phyloP scores from a whole-genome alignment of 2,888 invertebrate species.

The Pogonocherus hispidulus region DNA sequence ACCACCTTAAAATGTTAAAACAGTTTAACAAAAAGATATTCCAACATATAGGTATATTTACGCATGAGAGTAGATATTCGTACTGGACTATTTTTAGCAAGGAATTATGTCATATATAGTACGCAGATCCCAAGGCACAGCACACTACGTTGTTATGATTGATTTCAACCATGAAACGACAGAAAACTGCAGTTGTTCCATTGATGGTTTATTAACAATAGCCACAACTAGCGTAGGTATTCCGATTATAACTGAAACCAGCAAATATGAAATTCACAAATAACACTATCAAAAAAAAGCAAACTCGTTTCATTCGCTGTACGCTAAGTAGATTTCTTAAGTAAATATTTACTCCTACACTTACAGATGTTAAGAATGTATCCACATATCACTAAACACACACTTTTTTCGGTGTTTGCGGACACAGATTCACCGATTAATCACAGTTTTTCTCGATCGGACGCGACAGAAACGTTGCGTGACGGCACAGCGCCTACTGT shows the following conservation, averaged over 20 bases:
- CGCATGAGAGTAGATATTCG: too few species aligned
- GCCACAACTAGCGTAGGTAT: too few species aligned
- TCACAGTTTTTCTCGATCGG: neutral
- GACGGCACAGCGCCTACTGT: slow-evolving; percentile 13
- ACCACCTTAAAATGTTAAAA: neutral
- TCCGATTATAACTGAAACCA: too few species aligned
- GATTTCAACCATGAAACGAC: neutral
- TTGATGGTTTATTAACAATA: too few species aligned
- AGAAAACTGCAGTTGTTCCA: too few species aligned
- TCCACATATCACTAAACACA: slow-evolving; percentile 13
- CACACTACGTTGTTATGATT: neutral
- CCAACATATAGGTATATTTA: too few species aligned
- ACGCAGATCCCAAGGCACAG: neutral
- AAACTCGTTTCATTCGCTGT: slow-evolving; percentile 12
- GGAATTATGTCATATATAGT: neutral
- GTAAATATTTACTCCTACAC: slow-evolving; percentile 10
- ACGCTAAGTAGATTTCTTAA: neutral
- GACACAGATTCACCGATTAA: slow-evolving; percentile 2
- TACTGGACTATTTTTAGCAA: slow-evolving; percentile 2
- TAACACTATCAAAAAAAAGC: too few species aligned
- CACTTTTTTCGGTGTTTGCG: neutral
- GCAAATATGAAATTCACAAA: too few species aligned
- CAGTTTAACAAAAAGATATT: too few species aligned
- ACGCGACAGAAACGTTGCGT: neutral
- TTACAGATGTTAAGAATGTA: slow-evolving; percentile 14